Evolutionary conservation across 2,113 vertebrate genomes (phyloP).

Genomic region (Dendropsophus ebraccatus): DNA sequence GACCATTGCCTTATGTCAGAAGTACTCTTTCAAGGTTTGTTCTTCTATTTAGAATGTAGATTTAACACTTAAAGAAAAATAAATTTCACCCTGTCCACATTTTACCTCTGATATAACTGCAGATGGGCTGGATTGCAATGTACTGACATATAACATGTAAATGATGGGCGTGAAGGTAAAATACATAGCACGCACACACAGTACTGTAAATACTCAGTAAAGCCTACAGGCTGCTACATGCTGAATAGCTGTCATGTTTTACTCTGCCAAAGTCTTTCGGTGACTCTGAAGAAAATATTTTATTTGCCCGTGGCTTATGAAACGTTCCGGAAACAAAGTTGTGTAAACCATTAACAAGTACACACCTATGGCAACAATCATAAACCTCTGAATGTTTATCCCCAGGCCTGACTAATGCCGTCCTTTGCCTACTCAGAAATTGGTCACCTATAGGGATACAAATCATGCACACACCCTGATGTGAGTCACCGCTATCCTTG

Average conservation of each 20-base stretch:
- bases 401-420: constrained; percentile 21
- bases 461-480: constrained; percentile 20
- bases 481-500: constrained; percentile 27
- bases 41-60: background rate
- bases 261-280: background rate
- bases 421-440: constrained; percentile 16
- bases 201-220: background rate
- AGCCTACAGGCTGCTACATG: constrained; percentile 26
- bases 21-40: background rate
- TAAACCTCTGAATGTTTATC: constrained; percentile 47
- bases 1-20: background rate
- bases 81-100: background rate
- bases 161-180: constrained; percentile 4
- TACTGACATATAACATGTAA: background rate
- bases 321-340: constrained; percentile 60
- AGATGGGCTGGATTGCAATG: constrained; percentile 21
- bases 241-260: background rate
- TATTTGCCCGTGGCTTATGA: constrained; percentile 61
- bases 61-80: background rate
- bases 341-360: constrained; percentile 27
- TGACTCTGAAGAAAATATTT: constrained; percentile 14
- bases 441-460: constrained; percentile 21
- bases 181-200: background rate
- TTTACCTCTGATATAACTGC: background rate
- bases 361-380: constrained; percentile 42